Base-by-base conservation (phyloP, 2,113 vertebrate species). In the Siniperca knerii region DNA sequence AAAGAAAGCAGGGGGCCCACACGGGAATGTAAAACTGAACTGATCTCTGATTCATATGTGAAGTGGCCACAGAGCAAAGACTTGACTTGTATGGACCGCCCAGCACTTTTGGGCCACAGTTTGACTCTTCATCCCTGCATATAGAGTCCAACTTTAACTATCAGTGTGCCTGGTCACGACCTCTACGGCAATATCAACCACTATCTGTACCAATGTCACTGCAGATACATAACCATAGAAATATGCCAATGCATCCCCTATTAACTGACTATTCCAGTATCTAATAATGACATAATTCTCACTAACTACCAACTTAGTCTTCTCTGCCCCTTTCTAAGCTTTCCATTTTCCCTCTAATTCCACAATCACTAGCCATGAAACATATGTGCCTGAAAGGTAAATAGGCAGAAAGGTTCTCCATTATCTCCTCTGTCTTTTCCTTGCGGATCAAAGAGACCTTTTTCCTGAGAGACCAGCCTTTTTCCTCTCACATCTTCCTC, bases 91-190 rank as follows among this genome's bases (percentile, higher is more conserved):
- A 67, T 1, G 77, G 79, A 85, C 77, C 85, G 81, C 77, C 70
- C 81, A 52, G 84, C 72, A 62, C 55, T 75, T 85, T 74, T 69
- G 84, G 86, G 66, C 72, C 70, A 69, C 66, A 68, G 35, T 29
- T 54, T 65, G 82, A 90, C 89, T 91, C 91, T 81, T 87, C 87
- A 88, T 91, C 86, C 85, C 85, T 79, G 85, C 82, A 71, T 67
- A 71, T 57, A 46, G 83, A 92, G 75, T 81, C 70, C 54, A 65
- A 61, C 77, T 85, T 79, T 81, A 67, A 77, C 80, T 57, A 23
- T 86, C 70, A 76, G 75, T 55, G 86, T 87, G 89, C 87, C 87
- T 92, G 88, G 88, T 92, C 88, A 82, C 57, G 3, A 79, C 72
- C 65, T 83, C 67, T 69, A 75, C 48, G 86, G 89, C 89, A 86